Conservation (phyloP, 2,113 vertebrate species). For the Ginglymostoma cirratum region DNA sequence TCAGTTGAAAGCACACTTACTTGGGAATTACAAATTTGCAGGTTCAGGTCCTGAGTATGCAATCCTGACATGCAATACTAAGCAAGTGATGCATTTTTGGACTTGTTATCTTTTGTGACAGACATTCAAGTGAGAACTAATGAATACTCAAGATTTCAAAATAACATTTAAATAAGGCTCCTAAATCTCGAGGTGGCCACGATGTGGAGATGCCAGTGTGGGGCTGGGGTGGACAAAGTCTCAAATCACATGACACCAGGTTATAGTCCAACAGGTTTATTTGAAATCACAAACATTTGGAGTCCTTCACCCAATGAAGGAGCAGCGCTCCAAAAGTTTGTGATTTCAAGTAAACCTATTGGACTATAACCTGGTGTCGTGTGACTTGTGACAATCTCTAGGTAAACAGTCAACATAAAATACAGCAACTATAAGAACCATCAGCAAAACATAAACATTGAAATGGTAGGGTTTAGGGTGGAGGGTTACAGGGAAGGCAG, state of each 20-base stretch:
- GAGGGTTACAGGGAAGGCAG: too few species aligned
- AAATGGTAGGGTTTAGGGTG: not conserved
- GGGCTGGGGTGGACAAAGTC: too few species aligned
- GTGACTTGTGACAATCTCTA: too few species aligned
- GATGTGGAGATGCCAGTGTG: too few species aligned
- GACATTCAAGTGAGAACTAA: not conserved
- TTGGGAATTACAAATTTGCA: not conserved
- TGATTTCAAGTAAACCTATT: too few species aligned
- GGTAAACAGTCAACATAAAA: too few species aligned
- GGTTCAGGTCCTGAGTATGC: not conserved
- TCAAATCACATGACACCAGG: too few species aligned
- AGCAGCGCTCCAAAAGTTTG: too few species aligned
- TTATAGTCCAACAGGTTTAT: too few species aligned
- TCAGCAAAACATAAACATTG: not conserved
- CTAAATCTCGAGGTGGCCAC: not conserved
- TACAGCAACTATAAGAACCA: not conserved
- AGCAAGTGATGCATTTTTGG: not conserved
- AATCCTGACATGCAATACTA: not conserved
- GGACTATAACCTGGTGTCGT: too few species aligned
- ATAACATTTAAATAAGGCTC: not conserved
- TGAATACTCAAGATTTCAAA: not conserved
- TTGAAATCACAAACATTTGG: too few species aligned
- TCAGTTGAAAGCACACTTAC: not conserved
- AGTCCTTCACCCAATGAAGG: too few species aligned
- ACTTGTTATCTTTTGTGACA: not conserved